Evolutionary conservation across 2,888 invertebrate genomes (phyloP), one percentile per base, ranked within the genome.

Genomic region (Spodoptera exigua): DNA sequence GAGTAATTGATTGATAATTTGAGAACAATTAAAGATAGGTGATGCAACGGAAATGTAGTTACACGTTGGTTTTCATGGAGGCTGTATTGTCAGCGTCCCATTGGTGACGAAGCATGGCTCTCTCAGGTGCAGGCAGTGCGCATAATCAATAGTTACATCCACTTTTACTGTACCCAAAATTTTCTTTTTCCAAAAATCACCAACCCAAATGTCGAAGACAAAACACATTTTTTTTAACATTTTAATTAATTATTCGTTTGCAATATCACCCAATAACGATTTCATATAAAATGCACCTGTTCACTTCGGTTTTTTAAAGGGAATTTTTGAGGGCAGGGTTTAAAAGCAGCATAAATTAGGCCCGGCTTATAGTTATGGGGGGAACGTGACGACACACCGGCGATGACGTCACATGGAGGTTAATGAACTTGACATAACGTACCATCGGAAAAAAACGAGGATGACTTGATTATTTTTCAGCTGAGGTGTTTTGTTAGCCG

Each of bases 381-480:
- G 17, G 18, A 36, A 55, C 70, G 70, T 74, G 69, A 62, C 62
- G 75, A 64, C 66, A 72, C 72, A 59, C 44, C 66, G 61, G 36
- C 56, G 59, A 43, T 77, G 80, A 81, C 74, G 73, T 81, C 82
- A 80, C 76, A 45, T 47, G 79, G 74, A n/a, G 85, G 83, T 82
- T 78, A 82, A 78, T 83, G 85, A 84, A 84, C 85, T 85, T 82
- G 81, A 76, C 56, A 67, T 55, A 47, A 54, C 17, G 78, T 72
- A 82, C 53, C 48, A 79, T 68, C 63, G 44, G 79, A 78, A 84
- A 51, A 32, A 37, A 43, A 41, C 14, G 12, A 43, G 66, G 13
- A 59, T 35, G 16, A 7, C n/a, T 55, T 37, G 21, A 27, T 0
- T 0, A 12, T 13, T 36, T 37, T 41, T 17, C 11, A 4, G 12